Evolutionary conservation across 2,888 invertebrate species (phyloP).

Genomic region (Pogonocherus hispidulus): DNA sequence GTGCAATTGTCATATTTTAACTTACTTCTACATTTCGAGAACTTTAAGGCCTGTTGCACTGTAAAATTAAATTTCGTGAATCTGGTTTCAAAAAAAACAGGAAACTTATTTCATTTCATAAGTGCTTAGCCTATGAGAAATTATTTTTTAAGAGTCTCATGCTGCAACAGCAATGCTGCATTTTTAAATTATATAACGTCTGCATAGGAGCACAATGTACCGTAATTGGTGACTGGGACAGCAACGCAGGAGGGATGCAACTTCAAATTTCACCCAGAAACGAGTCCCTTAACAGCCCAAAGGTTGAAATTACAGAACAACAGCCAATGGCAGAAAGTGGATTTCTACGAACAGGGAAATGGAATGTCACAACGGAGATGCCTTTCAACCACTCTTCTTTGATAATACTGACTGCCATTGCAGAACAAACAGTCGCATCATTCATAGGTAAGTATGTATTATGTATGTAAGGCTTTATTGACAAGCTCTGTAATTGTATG

Average conservation of each 20-base stretch:
- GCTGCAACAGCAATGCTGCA: too few relatives aligned
- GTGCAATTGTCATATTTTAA: too few relatives aligned
- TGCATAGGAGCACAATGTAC: constrained; percentile 10
- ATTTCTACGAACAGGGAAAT: constrained; percentile 55
- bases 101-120: too few relatives aligned
- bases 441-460: constrained; percentile 58
- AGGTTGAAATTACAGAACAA: constrained; percentile 33
- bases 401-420: constrained; percentile 56
- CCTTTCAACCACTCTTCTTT: constrained; percentile 59
- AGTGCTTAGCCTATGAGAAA: too few relatives aligned
- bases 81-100: too few relatives aligned
- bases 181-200: too few relatives aligned
- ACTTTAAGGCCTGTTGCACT: too few relatives aligned
- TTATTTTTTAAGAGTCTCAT: too few relatives aligned
- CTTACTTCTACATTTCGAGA: too few relatives aligned
- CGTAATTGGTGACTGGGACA: constrained; percentile 44
- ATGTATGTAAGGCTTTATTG: too few relatives aligned
- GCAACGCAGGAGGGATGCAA: constrained; percentile 43
- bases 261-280: constrained; percentile 28
- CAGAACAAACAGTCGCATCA: constrained; percentile 56
- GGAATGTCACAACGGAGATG: constrained; percentile 56
- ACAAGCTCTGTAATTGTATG: too few relatives aligned
- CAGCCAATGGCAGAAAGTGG: constrained; percentile 53
- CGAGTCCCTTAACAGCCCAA: constrained; percentile 5
- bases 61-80: too few relatives aligned